Conservation (phyloP, 64 coral and sea anemone species). For the Porites lutea region DNA sequence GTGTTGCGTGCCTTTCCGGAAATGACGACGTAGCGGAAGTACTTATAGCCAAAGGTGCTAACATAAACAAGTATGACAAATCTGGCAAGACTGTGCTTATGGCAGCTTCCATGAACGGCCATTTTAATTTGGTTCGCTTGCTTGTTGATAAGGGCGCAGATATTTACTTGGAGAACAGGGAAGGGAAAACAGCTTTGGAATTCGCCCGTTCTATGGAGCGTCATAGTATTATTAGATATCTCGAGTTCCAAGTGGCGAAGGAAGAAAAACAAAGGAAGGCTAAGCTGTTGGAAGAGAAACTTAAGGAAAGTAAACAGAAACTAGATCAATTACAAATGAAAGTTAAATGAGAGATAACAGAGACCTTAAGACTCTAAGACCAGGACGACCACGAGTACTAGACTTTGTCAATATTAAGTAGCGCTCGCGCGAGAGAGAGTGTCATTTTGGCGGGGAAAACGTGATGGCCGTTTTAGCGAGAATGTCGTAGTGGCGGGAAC, state of each 20-base stretch:
- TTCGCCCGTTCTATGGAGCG: constrained; percentile 86
- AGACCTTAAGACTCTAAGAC: no score
- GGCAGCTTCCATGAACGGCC: constrained; percentile 93
- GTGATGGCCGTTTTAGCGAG: no score
- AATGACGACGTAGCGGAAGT: constrained; percentile 88
- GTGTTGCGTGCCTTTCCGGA: constrained; percentile 84
- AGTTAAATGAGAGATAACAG: not conserved
- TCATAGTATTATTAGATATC: constrained; percentile 89
- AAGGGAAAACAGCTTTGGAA: constrained; percentile 91
- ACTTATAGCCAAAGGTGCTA: constrained; percentile 75
- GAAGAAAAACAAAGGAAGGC: constrained; percentile 97
- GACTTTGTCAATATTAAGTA: not conserved
- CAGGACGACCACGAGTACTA: not conserved
- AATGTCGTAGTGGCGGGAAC: no score
- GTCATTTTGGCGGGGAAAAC: no score
- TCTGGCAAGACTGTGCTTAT: constrained; percentile 90
- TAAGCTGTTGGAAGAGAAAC: constrained; percentile 83
- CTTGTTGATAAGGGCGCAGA: constrained; percentile 89
- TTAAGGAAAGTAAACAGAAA: constrained; percentile 31
- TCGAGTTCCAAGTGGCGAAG: constrained; percentile 80
- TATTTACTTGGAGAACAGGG: constrained; percentile 82
- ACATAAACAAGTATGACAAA: constrained; percentile 87
- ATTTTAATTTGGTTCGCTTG: constrained; percentile 83
- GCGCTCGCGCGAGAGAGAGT: no score
- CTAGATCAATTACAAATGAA: constrained; percentile 42